These are phyloP conservation scores for Mus musculus DNA, from an alignment of 2,113 vertebrate species.

Conservation along the genomic window GRCm39 chr1:171425501-171426000, in stretches of 20 bases:
- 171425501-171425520: not conserved
- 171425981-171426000: not conserved
- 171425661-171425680: not conserved
- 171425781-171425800: not conserved
- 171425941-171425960: not conserved
- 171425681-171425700: not conserved
- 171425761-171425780: not conserved
- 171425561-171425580: not conserved
- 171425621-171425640: not conserved
- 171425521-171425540: not conserved
- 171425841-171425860: not conserved
- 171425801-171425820: not conserved
- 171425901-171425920: not conserved
- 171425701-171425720: not conserved
- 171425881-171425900: not conserved
- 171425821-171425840: not conserved
- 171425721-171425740: not conserved
- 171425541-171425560: not conserved
- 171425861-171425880: not conserved
- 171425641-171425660: not conserved
- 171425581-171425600: not conserved
- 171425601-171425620: not conserved
- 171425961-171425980: not conserved
- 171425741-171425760: not conserved
- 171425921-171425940: not conserved